These are phyloP conservation scores for Julus scanicus DNA, from an alignment of 2,888 invertebrate species.

Conservation along the genomic window DNA sequence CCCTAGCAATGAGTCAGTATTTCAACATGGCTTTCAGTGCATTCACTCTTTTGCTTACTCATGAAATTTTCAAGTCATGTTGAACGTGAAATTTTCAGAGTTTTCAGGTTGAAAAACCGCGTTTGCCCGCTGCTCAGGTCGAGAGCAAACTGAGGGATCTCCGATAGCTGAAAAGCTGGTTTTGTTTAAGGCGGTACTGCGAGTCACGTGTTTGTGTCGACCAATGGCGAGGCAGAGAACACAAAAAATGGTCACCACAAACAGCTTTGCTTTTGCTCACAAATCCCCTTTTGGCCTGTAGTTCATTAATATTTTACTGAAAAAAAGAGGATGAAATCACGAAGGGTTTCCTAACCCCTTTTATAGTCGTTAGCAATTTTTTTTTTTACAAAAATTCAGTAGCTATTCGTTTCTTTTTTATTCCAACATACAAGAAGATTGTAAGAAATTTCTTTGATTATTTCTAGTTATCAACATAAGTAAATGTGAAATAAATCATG, in stretches of 20 bases:
- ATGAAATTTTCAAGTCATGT: neutral
- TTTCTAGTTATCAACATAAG: neutral
- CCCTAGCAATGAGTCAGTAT: slow-evolving; percentile 5
- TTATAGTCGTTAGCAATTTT: neutral
- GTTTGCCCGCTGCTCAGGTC: neutral
- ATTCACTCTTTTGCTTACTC: slow-evolving; percentile 25
- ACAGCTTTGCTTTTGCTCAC: neutral
- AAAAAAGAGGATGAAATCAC: slow-evolving; percentile 4
- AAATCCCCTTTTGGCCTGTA: neutral
- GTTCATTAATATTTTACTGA: neutral
- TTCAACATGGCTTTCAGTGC: slow-evolving; percentile 19
- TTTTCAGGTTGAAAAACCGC: slow-evolving; percentile 29
- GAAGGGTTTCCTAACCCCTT: neutral
- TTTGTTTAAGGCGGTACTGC: neutral
- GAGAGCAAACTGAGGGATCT: slow-evolving; percentile 7
- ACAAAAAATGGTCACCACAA: neutral
- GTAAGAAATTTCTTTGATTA: neutral
- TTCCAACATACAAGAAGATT: neutral
- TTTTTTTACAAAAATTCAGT: too few species aligned
- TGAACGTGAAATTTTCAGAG: slow-evolving; percentile 12
- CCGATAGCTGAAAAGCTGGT: neutral
- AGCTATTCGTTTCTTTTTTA: too few species aligned
- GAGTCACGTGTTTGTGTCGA: neutral
- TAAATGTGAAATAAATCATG: too few species aligned
- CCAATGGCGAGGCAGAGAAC: neutral